Percentiles rank a stretch among this genome's conserved stretches.
phyloP scores from a whole-genome alignment of 2,797 vertebrate species.

The Syndactyla subalaris region DNA sequence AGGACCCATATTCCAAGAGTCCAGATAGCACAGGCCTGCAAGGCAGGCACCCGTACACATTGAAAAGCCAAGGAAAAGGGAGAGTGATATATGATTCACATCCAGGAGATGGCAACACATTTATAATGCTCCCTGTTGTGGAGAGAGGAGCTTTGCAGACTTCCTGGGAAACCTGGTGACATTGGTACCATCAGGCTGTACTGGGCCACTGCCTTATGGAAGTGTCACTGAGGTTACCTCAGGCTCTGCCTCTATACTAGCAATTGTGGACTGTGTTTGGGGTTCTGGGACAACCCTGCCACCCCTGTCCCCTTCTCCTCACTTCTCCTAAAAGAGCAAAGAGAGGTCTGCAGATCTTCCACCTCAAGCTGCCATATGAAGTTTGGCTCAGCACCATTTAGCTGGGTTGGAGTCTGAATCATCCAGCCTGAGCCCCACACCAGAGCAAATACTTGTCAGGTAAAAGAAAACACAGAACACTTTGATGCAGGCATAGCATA shows the following conservation, averaged over 20 bases:
- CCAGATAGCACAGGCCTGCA: neutral
- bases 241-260: neutral
- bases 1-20: neutral
- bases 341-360: neutral
- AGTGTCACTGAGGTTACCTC: neutral
- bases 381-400: neutral
- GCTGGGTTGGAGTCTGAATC: neutral
- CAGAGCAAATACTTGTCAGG: neutral
- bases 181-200: neutral
- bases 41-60: neutral
- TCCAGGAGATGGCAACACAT: neutral
- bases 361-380: neutral
- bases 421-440: neutral
- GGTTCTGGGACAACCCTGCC: neutral
- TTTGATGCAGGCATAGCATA: neutral
- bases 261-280: neutral
- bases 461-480: neutral
- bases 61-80: neutral
- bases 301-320: neutral
- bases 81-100: neutral
- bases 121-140: neutral
- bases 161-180: neutral
- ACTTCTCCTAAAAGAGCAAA: neutral
- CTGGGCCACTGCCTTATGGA: neutral
- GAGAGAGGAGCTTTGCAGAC: neutral